Base-by-base conservation (phyloP, 2,113 vertebrate genomes). In the Charadrius vociferus region DNA sequence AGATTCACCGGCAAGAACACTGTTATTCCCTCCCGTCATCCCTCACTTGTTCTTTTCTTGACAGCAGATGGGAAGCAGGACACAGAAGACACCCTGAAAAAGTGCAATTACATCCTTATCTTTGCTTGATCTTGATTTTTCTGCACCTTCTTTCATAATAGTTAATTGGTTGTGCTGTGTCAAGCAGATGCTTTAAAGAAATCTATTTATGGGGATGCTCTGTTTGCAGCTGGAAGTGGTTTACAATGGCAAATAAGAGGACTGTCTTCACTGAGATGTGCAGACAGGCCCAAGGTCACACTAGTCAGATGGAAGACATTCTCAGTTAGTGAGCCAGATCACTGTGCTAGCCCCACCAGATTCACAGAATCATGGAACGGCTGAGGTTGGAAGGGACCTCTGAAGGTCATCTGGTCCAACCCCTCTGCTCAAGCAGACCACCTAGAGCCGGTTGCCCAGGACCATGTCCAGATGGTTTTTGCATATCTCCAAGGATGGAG, bases 81-180 rank as follows among this genome's bases (percentile, higher is more conserved):
- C 80, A 84, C 12, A 91, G 72, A 84, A 92, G 59, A 81, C 47
- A 67, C 53, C n/a, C 55, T 95, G 91, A 93, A 91, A 91, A 90
- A 92, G 34, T 58, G 22, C 65, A 78, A 88, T 89, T 89, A 81
- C 50, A n/a, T 94, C 68, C 83, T 86, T 96, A 86, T 91, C 93
- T 96, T 84, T 86, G 72, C 41, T 89, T 84, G 49, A 71, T 91
- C 83, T 93, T 86, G 80, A 71, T 86, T 94, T 93, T 95, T 81
- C 59, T 94, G 77, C 77, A 86, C 72, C 80, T 96, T 86, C 63
- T 94, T 95, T 96, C 83, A 29, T 91, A 66, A 41, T 71, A 67
- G 83, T 50, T 94, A 68, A 58, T 90, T 88, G 63, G 24, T 67
- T 92, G 45, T 81, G 41, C 88, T 95, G 41, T 91, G 72, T 88